phyloP scores from a whole-genome alignment of 2,797 vertebrate species.

The Neopelma chrysocephalum region DNA sequence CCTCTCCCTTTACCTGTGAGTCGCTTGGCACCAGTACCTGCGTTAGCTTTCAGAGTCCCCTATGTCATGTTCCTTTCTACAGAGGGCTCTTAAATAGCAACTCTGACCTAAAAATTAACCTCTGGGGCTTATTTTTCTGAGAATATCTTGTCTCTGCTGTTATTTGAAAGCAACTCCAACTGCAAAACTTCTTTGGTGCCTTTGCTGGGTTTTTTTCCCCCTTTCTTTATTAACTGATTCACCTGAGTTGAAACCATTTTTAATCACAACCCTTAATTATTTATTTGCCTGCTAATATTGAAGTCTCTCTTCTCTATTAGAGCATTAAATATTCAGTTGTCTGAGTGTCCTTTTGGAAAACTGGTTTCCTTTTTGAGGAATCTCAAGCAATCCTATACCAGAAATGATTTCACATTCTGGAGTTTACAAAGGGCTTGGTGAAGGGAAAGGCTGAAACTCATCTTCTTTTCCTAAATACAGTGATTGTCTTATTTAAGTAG shows the following conservation, averaged over 20 bases:
- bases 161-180: not conserved
- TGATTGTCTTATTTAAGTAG: not conserved
- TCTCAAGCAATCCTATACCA: not conserved
- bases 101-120: not conserved
- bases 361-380: not conserved
- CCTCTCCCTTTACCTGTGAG: not conserved
- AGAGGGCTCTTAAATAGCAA: not conserved
- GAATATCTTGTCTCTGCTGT: not conserved
- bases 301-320: not conserved
- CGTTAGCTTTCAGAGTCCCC: not conserved
- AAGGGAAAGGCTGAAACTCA: not conserved
- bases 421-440: not conserved
- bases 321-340: not conserved
- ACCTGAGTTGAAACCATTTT: not conserved
- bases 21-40: rapidly evolving
- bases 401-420: not conserved
- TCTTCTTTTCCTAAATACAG: not conserved
- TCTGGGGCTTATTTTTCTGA: not conserved
- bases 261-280: slow-evolving; percentile 1
- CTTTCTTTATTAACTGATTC: not conserved
- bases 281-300: not conserved
- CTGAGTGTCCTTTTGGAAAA: not conserved
- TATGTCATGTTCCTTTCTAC: not conserved
- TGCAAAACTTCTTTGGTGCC: not conserved
- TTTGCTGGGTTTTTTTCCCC: not conserved